phyloP scores from a whole-genome alignment of 2,888 invertebrate species.

The Acrocyrtus sp. region DNA sequence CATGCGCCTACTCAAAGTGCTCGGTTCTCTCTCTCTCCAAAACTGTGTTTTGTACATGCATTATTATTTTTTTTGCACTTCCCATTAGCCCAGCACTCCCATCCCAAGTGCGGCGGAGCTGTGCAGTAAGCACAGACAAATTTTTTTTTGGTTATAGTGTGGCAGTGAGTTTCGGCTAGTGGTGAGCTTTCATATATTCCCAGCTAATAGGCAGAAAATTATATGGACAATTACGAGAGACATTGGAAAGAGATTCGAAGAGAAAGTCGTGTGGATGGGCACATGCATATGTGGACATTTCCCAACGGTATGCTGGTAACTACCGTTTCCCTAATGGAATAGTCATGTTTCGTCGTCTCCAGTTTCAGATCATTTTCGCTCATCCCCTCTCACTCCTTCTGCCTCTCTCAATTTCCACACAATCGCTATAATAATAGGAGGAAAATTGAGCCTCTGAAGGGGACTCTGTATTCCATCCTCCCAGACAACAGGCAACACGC shows the following conservation, averaged over 20 bases:
- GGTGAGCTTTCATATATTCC: too few relatives aligned
- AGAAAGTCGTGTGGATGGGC: not conserved
- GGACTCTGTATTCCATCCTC: too few relatives aligned
- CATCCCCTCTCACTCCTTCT: too few relatives aligned
- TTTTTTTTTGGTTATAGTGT: too few relatives aligned
- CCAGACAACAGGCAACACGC: too few relatives aligned
- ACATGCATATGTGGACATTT: slow-evolving; percentile 24
- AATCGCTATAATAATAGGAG: too few relatives aligned
- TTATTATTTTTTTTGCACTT: not conserved
- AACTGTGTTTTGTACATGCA: not conserved
- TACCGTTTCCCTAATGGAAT: slow-evolving; percentile 60
- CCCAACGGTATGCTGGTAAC: slow-evolving; percentile 47
- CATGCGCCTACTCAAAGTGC: too few relatives aligned
- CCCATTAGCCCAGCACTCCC: not conserved
- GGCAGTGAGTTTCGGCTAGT: too few relatives aligned
- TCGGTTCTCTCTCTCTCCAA: too few relatives aligned
- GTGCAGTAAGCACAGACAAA: too few relatives aligned
- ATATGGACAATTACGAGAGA: slow-evolving; percentile 42
- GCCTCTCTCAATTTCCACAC: too few relatives aligned
- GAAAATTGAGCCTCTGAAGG: not conserved
- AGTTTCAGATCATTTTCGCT: slow-evolving; percentile 30
- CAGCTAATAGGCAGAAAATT: slow-evolving; percentile 12
- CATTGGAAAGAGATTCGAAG: slow-evolving; percentile 19
- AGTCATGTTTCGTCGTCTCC: slow-evolving; percentile 60
- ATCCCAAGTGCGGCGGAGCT: too few relatives aligned